A percentile compares a stretch with the other conserved stretches of the same genome.
These are phyloP conservation scores for Hecatera dysodea DNA, from an alignment of 2,888 invertebrate genomes.

Conservation along the genomic window DNA sequence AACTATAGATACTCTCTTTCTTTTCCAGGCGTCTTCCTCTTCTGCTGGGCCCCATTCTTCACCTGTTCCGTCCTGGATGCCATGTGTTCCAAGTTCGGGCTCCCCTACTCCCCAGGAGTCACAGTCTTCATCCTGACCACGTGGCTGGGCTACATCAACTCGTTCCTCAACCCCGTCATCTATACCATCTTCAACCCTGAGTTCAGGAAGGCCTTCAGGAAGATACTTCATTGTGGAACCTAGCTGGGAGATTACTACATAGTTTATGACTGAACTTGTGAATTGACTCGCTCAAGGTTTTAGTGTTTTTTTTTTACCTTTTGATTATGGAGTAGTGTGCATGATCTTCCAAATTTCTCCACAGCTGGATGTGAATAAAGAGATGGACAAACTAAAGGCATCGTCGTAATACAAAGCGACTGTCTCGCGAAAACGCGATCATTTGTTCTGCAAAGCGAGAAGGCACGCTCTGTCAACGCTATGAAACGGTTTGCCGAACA, in stretches of 20 bases:
- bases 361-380: not conserved
- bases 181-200: constrained; percentile 99
- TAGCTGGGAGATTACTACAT: constrained; percentile 87
- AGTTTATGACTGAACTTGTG: constrained; percentile 74
- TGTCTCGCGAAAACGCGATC: too few relatives aligned
- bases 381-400: not conserved
- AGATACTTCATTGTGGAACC: constrained; percentile 94
- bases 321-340: not conserved
- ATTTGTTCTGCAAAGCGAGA: too few relatives aligned
- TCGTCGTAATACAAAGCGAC: too few relatives aligned
- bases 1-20: not conserved
- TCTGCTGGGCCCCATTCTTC: constrained; percentile 99
- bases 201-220: constrained; percentile 99
- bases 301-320: constrained; percentile 10
- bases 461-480: too few relatives aligned
- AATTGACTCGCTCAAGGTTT: constrained; percentile 51
- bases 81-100: constrained; percentile 96
- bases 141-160: constrained; percentile 99
- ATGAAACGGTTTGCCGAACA: too few relatives aligned
- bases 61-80: constrained; percentile 99
- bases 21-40: constrained; percentile 97
- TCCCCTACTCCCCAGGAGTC: constrained; percentile 95
- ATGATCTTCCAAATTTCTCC: not conserved
- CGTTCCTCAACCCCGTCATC: constrained; percentile 97
- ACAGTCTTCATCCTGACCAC: constrained; percentile 98